Percentiles rank a stretch among this genome's conserved stretches.
Conservation (phyloP, 2,113 vertebrate species). For the Corvus cornix region DNA sequence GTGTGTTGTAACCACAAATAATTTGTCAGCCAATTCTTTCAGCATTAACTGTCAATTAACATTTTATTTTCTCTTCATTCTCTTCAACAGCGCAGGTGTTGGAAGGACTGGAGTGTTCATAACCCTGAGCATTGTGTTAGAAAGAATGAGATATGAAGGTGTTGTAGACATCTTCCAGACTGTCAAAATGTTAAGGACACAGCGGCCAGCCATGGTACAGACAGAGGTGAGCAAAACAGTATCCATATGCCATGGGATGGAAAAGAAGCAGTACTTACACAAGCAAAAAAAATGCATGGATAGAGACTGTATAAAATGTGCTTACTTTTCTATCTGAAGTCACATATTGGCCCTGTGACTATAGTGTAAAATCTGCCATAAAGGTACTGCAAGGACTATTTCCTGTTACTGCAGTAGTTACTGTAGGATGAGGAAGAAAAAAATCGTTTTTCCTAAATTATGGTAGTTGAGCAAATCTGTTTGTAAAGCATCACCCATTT, state of each 20-base stretch:
- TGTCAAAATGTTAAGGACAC: slow-evolving; percentile 98
- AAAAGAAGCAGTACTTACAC: background rate
- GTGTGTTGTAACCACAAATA: background rate
- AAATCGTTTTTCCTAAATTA: background rate
- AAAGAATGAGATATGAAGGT: slow-evolving; percentile 99
- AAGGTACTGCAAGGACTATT: background rate
- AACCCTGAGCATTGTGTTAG: slow-evolving; percentile 98
- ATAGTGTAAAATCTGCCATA: background rate
- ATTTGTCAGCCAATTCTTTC: background rate
- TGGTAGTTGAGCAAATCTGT: background rate
- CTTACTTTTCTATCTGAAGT: background rate
- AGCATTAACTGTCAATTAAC: background rate
- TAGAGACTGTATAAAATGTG: background rate
- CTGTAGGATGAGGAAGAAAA: background rate
- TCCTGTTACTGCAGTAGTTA: background rate
- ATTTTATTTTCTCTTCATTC: background rate
- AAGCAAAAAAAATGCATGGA: background rate
- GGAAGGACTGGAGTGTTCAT: slow-evolving; percentile 98
- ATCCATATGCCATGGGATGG: background rate
- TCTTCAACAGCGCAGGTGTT: slow-evolving; percentile 86
- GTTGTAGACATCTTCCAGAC: slow-evolving; percentile 99
- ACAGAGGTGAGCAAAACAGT: slow-evolving; percentile 86
- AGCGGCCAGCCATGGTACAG: slow-evolving; percentile 98
- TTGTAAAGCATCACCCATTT: background rate
- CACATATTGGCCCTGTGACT: background rate